Conservation (phyloP, 1,140 invertebrate genomes). For the Oedothorax gibbosus region DNA sequence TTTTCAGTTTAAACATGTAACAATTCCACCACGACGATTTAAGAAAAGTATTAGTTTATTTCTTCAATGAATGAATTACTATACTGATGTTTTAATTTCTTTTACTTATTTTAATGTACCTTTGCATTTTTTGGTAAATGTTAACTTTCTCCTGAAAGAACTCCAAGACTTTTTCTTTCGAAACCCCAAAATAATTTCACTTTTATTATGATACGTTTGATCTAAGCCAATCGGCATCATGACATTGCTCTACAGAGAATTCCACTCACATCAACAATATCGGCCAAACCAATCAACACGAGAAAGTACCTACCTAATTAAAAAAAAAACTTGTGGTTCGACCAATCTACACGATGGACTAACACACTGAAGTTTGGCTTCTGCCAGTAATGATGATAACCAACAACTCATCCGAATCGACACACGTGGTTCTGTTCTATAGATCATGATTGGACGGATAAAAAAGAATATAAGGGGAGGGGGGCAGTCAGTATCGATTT, state of each 20-base stretch:
- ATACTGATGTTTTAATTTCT: too few relatives aligned
- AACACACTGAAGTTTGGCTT: constrained; percentile 12
- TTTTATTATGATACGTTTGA: too few relatives aligned
- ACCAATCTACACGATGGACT: constrained; percentile 24
- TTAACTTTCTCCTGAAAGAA: too few relatives aligned
- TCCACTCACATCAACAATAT: background rate
- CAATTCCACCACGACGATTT: too few relatives aligned
- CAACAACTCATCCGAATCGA: constrained; percentile 48
- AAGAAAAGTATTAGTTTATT: too few relatives aligned
- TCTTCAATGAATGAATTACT: too few relatives aligned
- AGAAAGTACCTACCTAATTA: constrained; percentile 22
- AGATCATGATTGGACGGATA: constrained; percentile 27
- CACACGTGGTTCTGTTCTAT: constrained; percentile 22
- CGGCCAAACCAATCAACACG: constrained; percentile 8
- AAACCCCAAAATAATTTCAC: too few relatives aligned
- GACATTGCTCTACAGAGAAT: background rate
- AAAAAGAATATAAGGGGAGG: background rate
- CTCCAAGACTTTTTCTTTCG: too few relatives aligned
- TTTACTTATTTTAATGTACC: too few relatives aligned
- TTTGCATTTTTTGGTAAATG: too few relatives aligned
- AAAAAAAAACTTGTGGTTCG: constrained; percentile 21
- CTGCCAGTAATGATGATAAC: constrained; percentile 44
- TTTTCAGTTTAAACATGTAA: too few relatives aligned
- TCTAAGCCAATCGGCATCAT: too few relatives aligned
- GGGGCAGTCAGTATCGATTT: constrained; percentile 18